These are phyloP conservation scores for Drosophila colorata DNA, from an alignment of 2,888 invertebrate genomes.

Conservation along the genomic window DNA sequence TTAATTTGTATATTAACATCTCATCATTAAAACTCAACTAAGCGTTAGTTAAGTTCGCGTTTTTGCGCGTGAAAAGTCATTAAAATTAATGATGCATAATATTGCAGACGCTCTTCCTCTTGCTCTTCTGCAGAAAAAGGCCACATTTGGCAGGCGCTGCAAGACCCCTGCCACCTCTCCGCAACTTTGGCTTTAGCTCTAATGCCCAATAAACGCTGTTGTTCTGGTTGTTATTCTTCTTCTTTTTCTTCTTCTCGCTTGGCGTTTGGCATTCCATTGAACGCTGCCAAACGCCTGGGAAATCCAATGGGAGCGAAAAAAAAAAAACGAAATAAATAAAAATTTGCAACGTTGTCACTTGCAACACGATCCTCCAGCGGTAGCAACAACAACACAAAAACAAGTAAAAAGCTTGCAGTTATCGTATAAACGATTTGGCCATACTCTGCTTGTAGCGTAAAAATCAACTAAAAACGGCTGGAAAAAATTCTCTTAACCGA, in stretches of 20 bases:
- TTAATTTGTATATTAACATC: constrained; percentile 44
- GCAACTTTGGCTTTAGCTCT: neutral
- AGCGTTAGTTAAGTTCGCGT: constrained; percentile 42
- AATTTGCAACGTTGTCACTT: constrained; percentile 44
- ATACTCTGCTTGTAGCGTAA: too few relatives aligned
- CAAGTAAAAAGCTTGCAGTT: neutral
- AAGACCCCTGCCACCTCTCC: neutral
- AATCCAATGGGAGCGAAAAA: constrained; percentile 5
- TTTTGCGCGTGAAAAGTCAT: constrained; percentile 58
- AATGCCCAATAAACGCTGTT: constrained; percentile 34
- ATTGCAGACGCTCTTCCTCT: constrained; percentile 4
- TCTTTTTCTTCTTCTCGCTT: neutral
- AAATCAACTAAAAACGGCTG: too few relatives aligned
- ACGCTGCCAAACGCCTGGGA: constrained; percentile 31
- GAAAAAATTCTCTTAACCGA: too few relatives aligned
- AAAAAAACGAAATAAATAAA: constrained; percentile 2
- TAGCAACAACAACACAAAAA: constrained; percentile 2
- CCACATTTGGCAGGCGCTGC: neutral
- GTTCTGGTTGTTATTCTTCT: neutral
- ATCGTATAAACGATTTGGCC: too few relatives aligned
- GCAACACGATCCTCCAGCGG: constrained; percentile 43
- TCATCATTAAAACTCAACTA: constrained; percentile 53
- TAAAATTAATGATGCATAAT: constrained; percentile 76
- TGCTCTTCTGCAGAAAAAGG: neutral
- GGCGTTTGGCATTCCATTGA: constrained; percentile 32